Percentiles rank a stretch among this genome's conserved stretches.
phyloP scores from a whole-genome alignment of 1,140 invertebrate genomes.

The Eupristina koningsbergeri region DNA sequence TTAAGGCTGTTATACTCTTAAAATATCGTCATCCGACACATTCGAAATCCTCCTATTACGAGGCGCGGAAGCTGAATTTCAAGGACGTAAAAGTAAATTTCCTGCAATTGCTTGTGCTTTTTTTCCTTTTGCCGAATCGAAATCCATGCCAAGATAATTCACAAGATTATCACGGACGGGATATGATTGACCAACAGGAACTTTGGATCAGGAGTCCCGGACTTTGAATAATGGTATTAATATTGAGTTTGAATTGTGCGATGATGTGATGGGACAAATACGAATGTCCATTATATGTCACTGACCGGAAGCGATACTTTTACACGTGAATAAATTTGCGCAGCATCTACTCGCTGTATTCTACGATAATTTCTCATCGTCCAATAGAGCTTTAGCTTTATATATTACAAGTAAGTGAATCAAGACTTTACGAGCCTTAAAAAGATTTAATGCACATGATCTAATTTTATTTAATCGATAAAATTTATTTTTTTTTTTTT shows the following conservation, averaged over 20 bases:
- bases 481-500: background rate
- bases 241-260: background rate
- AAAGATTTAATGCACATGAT: background rate
- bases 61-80: conserved; percentile 10
- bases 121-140: no score
- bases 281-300: background rate
- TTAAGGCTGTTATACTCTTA: background rate
- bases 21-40: background rate
- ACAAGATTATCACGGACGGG: no score
- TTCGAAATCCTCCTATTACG: conserved; percentile 12
- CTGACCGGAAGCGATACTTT: conserved; percentile 10
- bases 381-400: background rate
- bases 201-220: background rate
- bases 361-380: background rate
- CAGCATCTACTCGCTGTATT: background rate
- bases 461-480: background rate
- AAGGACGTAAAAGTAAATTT: conserved; percentile 17
- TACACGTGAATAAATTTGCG: background rate
- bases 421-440: background rate
- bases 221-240: conserved; percentile 17
- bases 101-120: background rate
- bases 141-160: no score
- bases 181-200: background rate
- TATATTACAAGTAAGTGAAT: background rate
- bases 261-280: background rate